Conservation (phyloP, 2,797 vertebrate species). For the Sebastiscus tertius region DNA sequence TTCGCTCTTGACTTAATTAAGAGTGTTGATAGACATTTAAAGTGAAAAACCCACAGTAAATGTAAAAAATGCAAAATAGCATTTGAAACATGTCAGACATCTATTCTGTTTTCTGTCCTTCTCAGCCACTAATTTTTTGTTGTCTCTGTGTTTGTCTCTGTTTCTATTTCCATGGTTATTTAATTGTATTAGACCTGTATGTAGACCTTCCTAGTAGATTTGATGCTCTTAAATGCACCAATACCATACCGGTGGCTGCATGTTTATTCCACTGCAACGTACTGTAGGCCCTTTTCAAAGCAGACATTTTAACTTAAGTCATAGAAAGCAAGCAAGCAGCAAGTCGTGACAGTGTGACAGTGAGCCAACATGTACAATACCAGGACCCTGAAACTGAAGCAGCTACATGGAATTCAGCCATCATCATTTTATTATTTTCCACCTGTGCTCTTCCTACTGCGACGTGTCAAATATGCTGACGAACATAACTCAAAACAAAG, state of each 20-base stretch:
- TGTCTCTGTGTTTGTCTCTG: background rate
- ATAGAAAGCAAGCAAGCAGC: background rate
- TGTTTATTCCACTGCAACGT: background rate
- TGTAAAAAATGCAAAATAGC: background rate
- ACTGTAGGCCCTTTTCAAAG: background rate
- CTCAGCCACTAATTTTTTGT: background rate
- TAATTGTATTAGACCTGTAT: background rate
- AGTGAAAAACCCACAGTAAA: background rate
- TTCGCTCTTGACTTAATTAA: too few species aligned
- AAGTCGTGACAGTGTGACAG: background rate
- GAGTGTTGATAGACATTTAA: background rate
- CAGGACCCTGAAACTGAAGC: background rate
- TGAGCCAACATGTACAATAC: background rate
- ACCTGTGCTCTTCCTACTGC: background rate
- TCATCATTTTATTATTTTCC: background rate
- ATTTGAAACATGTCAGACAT: background rate
- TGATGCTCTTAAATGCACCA: background rate
- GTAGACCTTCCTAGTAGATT: background rate
- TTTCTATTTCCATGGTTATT: background rate
- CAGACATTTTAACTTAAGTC: background rate
- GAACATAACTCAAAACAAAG: constrained; percentile 1
- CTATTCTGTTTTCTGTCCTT: background rate
- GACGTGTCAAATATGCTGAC: constrained; percentile 8
- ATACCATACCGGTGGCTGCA: background rate
- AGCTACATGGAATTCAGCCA: background rate